A percentile compares a stretch with the other conserved stretches of the same genome.
These are phyloP conservation scores for Battus philenor DNA, from an alignment of 1,140 invertebrate species.

Conservation along the genomic window DNA sequence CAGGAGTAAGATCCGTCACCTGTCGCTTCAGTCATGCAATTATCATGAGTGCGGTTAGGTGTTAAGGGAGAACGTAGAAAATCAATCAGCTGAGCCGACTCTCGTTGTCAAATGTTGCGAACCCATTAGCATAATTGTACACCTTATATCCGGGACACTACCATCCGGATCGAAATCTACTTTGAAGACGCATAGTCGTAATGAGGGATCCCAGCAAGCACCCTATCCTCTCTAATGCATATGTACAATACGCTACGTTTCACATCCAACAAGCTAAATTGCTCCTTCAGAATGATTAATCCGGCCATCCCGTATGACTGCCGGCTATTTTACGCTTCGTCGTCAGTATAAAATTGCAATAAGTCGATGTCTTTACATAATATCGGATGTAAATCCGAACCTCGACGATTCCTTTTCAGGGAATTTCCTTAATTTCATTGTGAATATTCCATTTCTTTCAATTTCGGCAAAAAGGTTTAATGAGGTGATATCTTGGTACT, in stretches of 20 bases:
- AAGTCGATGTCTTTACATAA: constrained; percentile 32
- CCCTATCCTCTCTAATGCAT: constrained; percentile 63
- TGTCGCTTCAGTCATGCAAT: not conserved
- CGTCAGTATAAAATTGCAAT: constrained; percentile 31
- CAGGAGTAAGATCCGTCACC: too few relatives aligned
- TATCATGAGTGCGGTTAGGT: constrained; percentile 1
- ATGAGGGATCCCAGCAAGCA: constrained; percentile 45
- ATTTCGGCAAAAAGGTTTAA: too few relatives aligned
- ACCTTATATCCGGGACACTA: constrained; percentile 57
- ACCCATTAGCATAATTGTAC: constrained; percentile 69
- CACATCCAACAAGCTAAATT: constrained; percentile 39
- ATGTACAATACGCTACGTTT: constrained; percentile 52
- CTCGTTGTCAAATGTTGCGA: constrained; percentile 36
- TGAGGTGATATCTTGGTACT: too few relatives aligned
- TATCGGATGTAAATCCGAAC: constrained; percentile 1
- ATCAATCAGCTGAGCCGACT: constrained; percentile 36
- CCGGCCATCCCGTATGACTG: constrained; percentile 30
- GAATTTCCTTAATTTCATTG: not conserved
- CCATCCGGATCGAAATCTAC: constrained; percentile 52
- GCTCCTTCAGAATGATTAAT: constrained; percentile 43
- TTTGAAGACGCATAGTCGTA: constrained; percentile 59
- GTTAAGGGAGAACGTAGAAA: constrained; percentile 20
- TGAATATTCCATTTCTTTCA: too few relatives aligned
- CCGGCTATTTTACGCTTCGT: constrained; percentile 31
- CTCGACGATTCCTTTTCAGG: not conserved